These are phyloP conservation scores for Beris morrisii DNA, from an alignment of 2,888 invertebrate species.

Conservation along the genomic window DNA sequence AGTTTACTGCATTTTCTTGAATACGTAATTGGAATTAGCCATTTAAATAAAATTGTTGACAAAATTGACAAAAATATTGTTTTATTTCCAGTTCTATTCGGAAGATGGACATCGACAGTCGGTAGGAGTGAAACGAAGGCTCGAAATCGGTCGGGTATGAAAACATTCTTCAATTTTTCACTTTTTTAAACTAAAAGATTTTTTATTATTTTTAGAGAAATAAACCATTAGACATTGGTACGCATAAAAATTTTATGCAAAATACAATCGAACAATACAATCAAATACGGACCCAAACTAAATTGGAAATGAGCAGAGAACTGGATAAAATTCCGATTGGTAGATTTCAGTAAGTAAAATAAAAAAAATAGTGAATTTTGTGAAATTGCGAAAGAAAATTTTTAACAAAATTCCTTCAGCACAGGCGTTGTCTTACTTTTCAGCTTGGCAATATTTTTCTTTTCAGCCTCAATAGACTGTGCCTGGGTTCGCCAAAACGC, in stretches of 20 bases:
- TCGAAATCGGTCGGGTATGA: slow-evolving; percentile 61
- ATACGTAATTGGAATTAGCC: slow-evolving; percentile 36
- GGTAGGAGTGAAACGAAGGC: slow-evolving; percentile 67
- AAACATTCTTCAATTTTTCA: background rate
- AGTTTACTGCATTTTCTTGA: slow-evolving; percentile 8
- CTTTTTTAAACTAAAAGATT: background rate
- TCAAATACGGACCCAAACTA: slow-evolving; percentile 55
- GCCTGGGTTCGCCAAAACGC: slow-evolving; percentile 48
- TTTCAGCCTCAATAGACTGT: slow-evolving; percentile 47
- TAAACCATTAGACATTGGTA: slow-evolving; percentile 32
- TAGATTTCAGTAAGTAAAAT: slow-evolving; percentile 66
- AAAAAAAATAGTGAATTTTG: too few species aligned
- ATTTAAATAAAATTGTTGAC: background rate
- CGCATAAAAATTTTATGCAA: slow-evolving; percentile 53
- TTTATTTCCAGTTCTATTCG: slow-evolving; percentile 43
- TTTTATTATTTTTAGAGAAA: slow-evolving; percentile 10
- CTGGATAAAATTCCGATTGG: slow-evolving; percentile 84
- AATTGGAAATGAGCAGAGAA: slow-evolving; percentile 77
- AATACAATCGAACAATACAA: slow-evolving; percentile 55
- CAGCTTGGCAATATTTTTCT: background rate
- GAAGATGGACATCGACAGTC: slow-evolving; percentile 57
- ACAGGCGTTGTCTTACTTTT: too few species aligned
- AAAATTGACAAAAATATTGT: too few species aligned
- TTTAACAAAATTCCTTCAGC: too few species aligned
- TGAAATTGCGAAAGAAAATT: too few species aligned